A percentile compares a stretch with the other conserved stretches of the same genome.
These are phyloP conservation scores for Callopanchax toddi DNA, from an alignment of 2,113 vertebrate genomes.

Conservation along the genomic window DNA sequence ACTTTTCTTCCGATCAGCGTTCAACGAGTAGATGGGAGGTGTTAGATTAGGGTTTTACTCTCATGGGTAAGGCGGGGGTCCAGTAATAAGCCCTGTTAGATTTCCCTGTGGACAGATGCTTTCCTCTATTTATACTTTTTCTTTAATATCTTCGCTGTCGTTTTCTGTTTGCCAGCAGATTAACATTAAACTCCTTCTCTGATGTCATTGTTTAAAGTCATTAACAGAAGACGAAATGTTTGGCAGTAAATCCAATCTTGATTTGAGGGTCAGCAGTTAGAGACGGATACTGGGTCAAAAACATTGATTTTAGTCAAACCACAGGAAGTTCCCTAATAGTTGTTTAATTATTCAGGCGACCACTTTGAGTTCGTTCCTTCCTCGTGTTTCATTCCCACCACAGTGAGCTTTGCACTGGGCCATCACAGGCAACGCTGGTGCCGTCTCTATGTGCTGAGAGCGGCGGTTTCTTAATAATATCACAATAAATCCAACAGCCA, in stretches of 20 bases:
- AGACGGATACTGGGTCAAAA: constrained; percentile 9
- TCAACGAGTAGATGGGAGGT: constrained; percentile 20
- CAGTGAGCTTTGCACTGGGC: constrained; percentile 5
- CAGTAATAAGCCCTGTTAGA: constrained; percentile 33
- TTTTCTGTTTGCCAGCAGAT: constrained; percentile 9
- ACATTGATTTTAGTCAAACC: constrained; percentile 63
- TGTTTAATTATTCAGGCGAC: constrained; percentile 65
- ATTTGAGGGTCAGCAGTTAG: not conserved
- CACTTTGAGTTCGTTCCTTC: constrained; percentile 14
- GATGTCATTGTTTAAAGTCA: constrained; percentile 19
- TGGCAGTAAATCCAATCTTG: constrained; percentile 29
- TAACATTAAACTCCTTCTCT: not conserved
- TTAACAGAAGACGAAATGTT: constrained; percentile 22
- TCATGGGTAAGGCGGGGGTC: constrained; percentile 13
- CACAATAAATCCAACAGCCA: constrained; percentile 41
- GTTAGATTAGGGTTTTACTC: constrained; percentile 33
- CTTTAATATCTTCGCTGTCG: constrained; percentile 9
- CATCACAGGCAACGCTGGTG: constrained; percentile 9
- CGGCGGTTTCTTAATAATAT: constrained; percentile 29
- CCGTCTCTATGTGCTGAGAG: constrained; percentile 27
- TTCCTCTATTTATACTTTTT: constrained; percentile 24
- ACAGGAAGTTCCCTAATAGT: constrained; percentile 60
- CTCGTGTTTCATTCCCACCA: constrained; percentile 31
- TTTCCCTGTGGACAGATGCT: constrained; percentile 48
- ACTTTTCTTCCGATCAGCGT: constrained; percentile 1